phyloP scores from a whole-genome alignment of 2,888 invertebrate genomes.

The Drosophila imparisetae region DNA sequence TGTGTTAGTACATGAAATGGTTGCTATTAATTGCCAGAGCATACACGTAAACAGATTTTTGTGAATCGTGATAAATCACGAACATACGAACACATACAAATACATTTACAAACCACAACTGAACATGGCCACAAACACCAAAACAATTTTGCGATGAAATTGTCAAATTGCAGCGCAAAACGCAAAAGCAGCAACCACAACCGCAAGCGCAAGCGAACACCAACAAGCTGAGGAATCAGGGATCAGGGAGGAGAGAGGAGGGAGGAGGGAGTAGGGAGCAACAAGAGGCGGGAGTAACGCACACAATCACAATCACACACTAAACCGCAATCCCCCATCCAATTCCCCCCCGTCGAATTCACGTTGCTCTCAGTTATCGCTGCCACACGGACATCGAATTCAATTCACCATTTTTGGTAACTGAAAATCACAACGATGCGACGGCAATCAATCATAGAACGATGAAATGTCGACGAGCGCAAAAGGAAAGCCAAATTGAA shows the following conservation, averaged over 20 bases:
- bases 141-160: constrained; percentile 81
- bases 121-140: constrained; percentile 75
- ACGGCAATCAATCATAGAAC: constrained; percentile 81
- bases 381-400: constrained; percentile 51
- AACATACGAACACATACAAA: constrained; percentile 11
- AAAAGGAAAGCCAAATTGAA: constrained; percentile 44
- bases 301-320: constrained; percentile 8
- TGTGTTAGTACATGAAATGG: constrained; percentile 35
- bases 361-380: neutral
- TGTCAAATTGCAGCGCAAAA: constrained; percentile 77
- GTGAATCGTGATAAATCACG: constrained; percentile 66
- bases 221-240: constrained; percentile 22
- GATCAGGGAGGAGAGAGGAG: neutral
- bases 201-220: constrained; percentile 67
- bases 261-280: constrained; percentile 1
- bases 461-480: constrained; percentile 70
- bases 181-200: constrained; percentile 74
- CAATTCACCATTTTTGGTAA: constrained; percentile 76
- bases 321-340: neutral
- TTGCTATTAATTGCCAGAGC: constrained; percentile 59
- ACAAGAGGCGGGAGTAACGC: constrained; percentile 1
- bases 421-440: constrained; percentile 71
- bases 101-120: constrained; percentile 43
- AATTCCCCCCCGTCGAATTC: neutral
- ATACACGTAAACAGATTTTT: constrained; percentile 43